A percentile compares a stretch with the other conserved stretches of the same genome.
Evolutionary conservation across 2,797 vertebrate species (phyloP).

Genomic region (Acipenser transmontanus): DNA sequence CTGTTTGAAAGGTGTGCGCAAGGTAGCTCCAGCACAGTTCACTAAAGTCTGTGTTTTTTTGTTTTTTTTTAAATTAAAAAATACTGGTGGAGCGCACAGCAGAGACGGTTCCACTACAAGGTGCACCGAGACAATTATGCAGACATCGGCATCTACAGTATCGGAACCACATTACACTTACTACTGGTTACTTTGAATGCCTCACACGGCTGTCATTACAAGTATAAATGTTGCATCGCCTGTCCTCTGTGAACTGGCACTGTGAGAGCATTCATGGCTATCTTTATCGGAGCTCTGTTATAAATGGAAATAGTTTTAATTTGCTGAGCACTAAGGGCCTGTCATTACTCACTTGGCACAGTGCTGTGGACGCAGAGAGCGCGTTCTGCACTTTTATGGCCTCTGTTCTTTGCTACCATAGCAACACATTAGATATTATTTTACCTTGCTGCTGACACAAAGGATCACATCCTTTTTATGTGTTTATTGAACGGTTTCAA

Average conservation of each 20-base stretch:
- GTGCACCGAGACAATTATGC: slow-evolving; percentile 65
- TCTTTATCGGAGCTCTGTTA: slow-evolving; percentile 53
- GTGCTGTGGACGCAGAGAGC: slow-evolving; percentile 33
- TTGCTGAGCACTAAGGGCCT: slow-evolving; percentile 62
- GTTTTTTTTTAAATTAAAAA: too few species aligned
- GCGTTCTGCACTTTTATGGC: slow-evolving; percentile 9
- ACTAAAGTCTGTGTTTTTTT: too few species aligned
- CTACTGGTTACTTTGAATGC: slow-evolving; percentile 76
- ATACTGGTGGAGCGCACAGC: too few species aligned
- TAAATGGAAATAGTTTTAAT: slow-evolving; percentile 67
- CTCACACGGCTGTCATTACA: slow-evolving; percentile 69
- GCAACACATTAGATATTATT: slow-evolving; percentile 1
- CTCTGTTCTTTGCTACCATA: not conserved
- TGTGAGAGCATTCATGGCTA: slow-evolving; percentile 57
- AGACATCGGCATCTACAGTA: slow-evolving; percentile 63
- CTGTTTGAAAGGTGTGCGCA: too few species aligned
- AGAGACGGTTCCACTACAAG: slow-evolving; percentile 49
- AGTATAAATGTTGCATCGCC: slow-evolving; percentile 69
- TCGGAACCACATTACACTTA: slow-evolving; percentile 77
- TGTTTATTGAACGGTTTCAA: not conserved
- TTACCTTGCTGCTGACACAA: slow-evolving; percentile 4
- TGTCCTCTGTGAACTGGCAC: slow-evolving; percentile 64
- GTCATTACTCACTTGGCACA: slow-evolving; percentile 58
- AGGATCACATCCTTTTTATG: not conserved
- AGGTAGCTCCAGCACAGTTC: too few species aligned